Evolutionary conservation across 2,797 vertebrate species (phyloP), one percentile per base, ranked within the genome.

Genomic region (Sebastes flavidus): DNA sequence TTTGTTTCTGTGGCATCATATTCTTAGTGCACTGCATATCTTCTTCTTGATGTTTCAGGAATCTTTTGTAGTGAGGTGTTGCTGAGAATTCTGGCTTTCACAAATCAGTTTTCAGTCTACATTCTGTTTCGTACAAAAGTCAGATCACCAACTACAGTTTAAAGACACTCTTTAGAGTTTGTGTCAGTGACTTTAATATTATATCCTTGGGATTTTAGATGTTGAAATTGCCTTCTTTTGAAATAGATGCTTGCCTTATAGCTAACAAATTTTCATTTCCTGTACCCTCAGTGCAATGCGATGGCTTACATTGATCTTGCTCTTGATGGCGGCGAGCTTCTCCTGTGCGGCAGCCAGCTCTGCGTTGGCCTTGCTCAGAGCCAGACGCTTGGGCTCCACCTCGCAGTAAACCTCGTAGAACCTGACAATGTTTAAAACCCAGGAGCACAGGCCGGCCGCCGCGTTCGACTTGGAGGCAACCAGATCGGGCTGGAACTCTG

Each of bases 341-440:
- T 98, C 97, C 92, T 98, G 97, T n/a, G 99, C 97, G 0, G 97
- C 91, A 0, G 94, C 94, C 78, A 99, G 96, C 69, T 99, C 98
- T 0, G 91, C 68, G 2, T 98, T 98, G 87, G 98, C 98, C 89
- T 95, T 97, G 90, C 71, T 94, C 46, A 99, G 91, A 0, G 98
- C 98, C 86, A 98, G 96, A 0, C 97, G 95, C 89, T 99, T 99
- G 9, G 99, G 99, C 87, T 99, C 97, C 81, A 99, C 98, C 0
- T 99, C 96, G 0, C 97, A 97, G 91, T 94, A 98, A 1, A 99
- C 96, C 81, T 96, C 86, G 0, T 99, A 96, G 93, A 98, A 99
- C 69, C 86, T 96, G 69, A 96, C 96, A 0, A 99, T 97, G 92
- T 99, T 99, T 54, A 99, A 87, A 70, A 99, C 98, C 99, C 99